Conservation (phyloP, 2,888 invertebrate genomes). For the Antheraea assamensis region DNA sequence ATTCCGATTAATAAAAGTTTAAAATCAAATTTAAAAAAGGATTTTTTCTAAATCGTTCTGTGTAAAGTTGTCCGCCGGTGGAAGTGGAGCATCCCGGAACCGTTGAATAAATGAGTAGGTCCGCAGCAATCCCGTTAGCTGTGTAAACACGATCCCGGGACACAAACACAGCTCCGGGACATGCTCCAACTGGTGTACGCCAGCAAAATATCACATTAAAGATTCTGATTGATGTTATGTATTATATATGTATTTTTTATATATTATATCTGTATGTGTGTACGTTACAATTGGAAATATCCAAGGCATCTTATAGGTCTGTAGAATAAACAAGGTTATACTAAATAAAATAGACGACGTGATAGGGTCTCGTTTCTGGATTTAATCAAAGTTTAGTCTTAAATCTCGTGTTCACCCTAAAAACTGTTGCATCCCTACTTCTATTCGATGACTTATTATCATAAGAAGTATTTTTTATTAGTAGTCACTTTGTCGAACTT, state of each 20-base stretch:
- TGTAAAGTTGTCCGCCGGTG: conserved; percentile 1
- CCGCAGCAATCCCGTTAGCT: conserved; percentile 60
- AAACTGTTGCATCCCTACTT: no score
- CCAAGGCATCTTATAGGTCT: no score
- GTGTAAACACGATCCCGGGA: conserved; percentile 44
- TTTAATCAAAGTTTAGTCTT: no score
- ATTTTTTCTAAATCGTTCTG: background rate
- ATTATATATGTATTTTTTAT: background rate
- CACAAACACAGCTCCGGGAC: conserved; percentile 24
- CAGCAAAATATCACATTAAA: conserved; percentile 6
- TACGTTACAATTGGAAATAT: background rate
- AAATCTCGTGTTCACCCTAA: no score
- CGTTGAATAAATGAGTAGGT: conserved; percentile 64
- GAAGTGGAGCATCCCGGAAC: background rate
- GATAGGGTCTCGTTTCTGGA: no score
- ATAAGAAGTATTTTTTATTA: no score
- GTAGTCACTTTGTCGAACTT: no score
- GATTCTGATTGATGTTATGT: conserved; percentile 5
- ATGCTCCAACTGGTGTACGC: background rate
- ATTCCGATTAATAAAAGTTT: background rate
- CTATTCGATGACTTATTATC: no score
- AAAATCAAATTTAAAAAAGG: background rate
- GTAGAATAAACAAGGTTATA: no score
- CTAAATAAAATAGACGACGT: no score
- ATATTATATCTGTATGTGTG: background rate